A percentile compares a stretch with the other conserved stretches of the same genome.
These are phyloP conservation scores for Beris chalybata DNA, from an alignment of 2,888 invertebrate genomes.

Conservation along the genomic window DNA sequence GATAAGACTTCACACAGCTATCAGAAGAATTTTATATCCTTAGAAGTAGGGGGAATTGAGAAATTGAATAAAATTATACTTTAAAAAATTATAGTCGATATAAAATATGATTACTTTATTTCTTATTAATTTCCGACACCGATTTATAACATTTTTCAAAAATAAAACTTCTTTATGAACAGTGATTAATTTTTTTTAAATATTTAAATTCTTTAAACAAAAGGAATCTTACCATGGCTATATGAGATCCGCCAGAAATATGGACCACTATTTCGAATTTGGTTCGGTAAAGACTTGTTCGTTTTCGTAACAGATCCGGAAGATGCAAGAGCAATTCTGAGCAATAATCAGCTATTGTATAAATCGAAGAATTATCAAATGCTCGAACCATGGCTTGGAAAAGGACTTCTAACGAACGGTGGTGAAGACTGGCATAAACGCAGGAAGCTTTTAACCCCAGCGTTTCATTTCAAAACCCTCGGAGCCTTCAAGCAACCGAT, in stretches of 20 bases:
- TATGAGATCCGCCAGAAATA: constrained; percentile 46
- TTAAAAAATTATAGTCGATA: too few relatives aligned
- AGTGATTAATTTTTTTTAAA: too few relatives aligned
- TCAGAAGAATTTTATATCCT: too few relatives aligned
- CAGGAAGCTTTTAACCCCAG: constrained; percentile 75
- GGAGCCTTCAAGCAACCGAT: constrained; percentile 73
- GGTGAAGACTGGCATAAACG: constrained; percentile 66
- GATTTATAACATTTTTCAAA: too few relatives aligned
- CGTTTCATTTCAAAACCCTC: constrained; percentile 79
- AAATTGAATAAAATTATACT: too few relatives aligned
- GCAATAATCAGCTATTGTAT: constrained; percentile 46
- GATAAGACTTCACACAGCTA: too few relatives aligned
- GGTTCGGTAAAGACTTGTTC: constrained; percentile 52
- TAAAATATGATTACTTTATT: too few relatives aligned
- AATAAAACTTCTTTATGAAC: too few relatives aligned
- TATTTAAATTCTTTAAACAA: too few relatives aligned
- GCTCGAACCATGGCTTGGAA: constrained; percentile 50
- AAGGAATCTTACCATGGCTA: constrained; percentile 50
- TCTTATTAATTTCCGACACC: too few relatives aligned
- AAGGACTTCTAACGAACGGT: constrained; percentile 50
- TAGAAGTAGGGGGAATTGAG: too few relatives aligned
- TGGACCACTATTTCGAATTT: constrained; percentile 50
- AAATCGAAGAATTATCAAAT: constrained; percentile 50
- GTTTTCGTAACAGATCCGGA: constrained; percentile 50
- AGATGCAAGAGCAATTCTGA: constrained; percentile 47